Evolutionary conservation across 2,113 vertebrate genomes (phyloP).

Genomic region (Scortum barcoo): DNA sequence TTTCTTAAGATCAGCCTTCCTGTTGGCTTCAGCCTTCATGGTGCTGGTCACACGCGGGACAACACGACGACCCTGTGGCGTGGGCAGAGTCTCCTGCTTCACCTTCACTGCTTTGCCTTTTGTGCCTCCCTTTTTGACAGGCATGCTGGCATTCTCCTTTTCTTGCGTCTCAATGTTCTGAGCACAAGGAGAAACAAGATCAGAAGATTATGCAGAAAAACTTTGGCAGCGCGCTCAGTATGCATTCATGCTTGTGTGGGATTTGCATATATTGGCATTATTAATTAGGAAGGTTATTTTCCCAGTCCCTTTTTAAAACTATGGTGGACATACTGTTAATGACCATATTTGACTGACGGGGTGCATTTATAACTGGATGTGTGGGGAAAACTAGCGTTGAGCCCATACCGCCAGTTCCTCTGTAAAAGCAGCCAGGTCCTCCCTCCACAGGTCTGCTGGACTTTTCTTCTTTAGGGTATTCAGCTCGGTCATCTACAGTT

Average conservation of each 20-base stretch:
- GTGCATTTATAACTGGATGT: not conserved
- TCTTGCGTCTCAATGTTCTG: constrained; percentile 90
- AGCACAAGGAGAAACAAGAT: not conserved
- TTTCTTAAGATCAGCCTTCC: constrained; percentile 83
- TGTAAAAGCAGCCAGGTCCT: constrained; percentile 91
- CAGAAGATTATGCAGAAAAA: not conserved
- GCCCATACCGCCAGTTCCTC: constrained; percentile 89
- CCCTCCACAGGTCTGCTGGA: constrained; percentile 91
- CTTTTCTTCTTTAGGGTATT: constrained; percentile 87
- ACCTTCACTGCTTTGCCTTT: constrained; percentile 86
- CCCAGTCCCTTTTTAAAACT: not conserved
- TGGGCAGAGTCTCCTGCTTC: constrained; percentile 90
- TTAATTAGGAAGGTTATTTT: not conserved
- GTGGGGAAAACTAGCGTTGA: not conserved
- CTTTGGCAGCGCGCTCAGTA: not conserved
- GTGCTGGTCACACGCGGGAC: constrained; percentile 90
- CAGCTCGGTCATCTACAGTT: constrained; percentile 84
- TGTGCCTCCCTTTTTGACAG: constrained; percentile 81
- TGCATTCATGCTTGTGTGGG: not conserved
- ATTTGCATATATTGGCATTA: not conserved
- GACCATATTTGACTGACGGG: not conserved
- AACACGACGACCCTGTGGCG: constrained; percentile 90
- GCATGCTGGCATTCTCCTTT: constrained; percentile 76
- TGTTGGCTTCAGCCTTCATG: constrained; percentile 94
- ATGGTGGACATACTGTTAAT: not conserved